Conservation (phyloP, 2,797 vertebrate genomes). For the Cryptoprocta ferox region DNA sequence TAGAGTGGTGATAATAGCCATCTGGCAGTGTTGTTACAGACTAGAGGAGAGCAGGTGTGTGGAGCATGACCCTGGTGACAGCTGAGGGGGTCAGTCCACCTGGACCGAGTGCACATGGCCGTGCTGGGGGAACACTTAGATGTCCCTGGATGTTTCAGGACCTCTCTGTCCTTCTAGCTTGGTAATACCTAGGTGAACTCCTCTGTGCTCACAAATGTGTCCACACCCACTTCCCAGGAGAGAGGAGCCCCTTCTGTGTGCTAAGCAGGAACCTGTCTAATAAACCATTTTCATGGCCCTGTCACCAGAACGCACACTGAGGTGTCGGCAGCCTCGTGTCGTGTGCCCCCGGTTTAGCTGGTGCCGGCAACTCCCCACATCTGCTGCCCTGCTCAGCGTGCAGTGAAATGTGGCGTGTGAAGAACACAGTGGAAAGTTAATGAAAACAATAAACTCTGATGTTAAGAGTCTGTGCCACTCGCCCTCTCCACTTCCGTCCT, state of each 20-base stretch:
- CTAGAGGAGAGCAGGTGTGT: neutral
- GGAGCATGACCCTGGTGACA: rapidly evolving
- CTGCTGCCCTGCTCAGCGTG: neutral
- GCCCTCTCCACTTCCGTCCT: neutral
- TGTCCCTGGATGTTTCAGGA: neutral
- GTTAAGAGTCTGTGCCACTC: neutral
- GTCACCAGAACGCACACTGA: neutral
- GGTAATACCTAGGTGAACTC: neutral
- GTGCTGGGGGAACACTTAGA: rapidly evolving
- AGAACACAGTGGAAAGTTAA: constrained; percentile 22
- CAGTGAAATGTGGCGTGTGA: neutral
- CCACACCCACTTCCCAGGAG: neutral
- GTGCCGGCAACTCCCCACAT: neutral
- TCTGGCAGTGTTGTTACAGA: neutral
- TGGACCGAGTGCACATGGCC: rapidly evolving
- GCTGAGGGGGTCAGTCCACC: neutral
- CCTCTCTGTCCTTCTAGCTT: neutral
- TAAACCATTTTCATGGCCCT: neutral
- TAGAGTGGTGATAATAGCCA: neutral
- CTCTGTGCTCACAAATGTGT: neutral
- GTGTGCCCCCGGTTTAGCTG: neutral
- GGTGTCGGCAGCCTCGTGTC: neutral
- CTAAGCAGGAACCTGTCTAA: neutral
- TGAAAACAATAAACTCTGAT: constrained; percentile 42
- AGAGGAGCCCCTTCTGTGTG: neutral